Percentiles rank a stretch among this genome's conserved stretches.
Evolutionary conservation across 2,797 vertebrate species (phyloP).

Genomic region (Darevskia mixta): DNA sequence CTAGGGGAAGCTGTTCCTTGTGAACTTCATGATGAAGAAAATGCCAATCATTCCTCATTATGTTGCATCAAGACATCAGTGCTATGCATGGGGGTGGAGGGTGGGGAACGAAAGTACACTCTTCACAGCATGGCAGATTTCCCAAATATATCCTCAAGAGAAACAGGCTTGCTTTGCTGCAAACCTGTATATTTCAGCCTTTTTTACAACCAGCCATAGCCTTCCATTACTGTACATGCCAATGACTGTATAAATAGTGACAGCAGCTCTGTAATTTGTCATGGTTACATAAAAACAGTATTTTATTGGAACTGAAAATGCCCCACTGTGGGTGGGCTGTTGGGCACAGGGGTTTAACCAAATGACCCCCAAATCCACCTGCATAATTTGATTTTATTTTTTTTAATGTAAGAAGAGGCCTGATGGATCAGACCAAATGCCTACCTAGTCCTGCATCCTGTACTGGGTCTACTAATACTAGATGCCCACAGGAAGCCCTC

Average conservation of each 20-base stretch:
- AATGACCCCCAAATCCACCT: neutral
- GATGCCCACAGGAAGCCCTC: neutral
- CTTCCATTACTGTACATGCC: neutral
- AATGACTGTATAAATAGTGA: neutral
- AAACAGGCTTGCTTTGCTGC: constrained; percentile 6
- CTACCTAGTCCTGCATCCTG: neutral
- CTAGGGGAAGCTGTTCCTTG: constrained; percentile 11
- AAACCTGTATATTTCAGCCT: constrained; percentile 19
- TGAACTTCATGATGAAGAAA: constrained; percentile 52
- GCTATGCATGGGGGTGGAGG: neutral
- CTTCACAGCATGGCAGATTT: neutral
- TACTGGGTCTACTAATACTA: neutral
- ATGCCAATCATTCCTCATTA: constrained; percentile 15
- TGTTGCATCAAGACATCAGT: constrained; percentile 4
- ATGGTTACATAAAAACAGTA: neutral
- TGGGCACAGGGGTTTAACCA: neutral
- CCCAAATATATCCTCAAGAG: neutral
- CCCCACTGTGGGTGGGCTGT: neutral
- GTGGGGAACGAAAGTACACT: neutral
- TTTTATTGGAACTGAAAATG: neutral
- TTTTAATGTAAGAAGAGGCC: neutral
- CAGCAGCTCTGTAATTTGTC: neutral
- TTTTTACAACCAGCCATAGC: neutral
- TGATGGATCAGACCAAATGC: neutral
- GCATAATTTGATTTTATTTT: neutral